A percentile compares a stretch with the other conserved stretches of the same genome.
Conservation (phyloP, 2,113 vertebrate species). For the Brachypodius melanocephalos region DNA sequence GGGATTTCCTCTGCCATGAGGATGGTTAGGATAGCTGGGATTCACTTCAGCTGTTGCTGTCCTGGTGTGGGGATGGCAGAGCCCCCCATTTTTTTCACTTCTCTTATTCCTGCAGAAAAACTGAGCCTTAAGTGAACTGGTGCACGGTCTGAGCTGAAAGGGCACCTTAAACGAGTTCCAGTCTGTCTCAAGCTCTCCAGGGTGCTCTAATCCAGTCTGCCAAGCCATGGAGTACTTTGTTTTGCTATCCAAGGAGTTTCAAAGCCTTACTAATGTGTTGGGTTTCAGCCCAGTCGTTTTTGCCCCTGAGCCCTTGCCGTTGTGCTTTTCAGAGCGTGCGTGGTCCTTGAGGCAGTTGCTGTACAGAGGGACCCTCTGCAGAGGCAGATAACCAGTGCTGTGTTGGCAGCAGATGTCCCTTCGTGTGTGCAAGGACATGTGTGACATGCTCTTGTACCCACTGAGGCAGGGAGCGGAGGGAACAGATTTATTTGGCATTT, state of each 20-base stretch:
- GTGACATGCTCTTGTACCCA: not conserved
- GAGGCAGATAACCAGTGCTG: not conserved
- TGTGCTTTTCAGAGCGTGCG: fast-evolving
- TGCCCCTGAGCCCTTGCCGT: not conserved
- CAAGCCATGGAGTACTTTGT: not conserved
- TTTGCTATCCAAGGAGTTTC: not conserved
- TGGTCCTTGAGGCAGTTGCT: not conserved
- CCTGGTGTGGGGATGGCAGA: not conserved
- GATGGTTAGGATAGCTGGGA: not conserved
- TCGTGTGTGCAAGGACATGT: not conserved
- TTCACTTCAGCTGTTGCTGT: not conserved
- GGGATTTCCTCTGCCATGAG: not conserved
- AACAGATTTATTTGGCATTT: not conserved
- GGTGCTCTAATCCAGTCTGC: constrained; percentile 5
- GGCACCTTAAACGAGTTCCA: constrained; percentile 3
- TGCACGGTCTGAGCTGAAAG: not conserved
- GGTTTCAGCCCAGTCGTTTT: not conserved
- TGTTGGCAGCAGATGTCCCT: not conserved
- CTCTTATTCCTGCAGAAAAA: not conserved
- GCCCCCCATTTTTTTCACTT: not conserved
- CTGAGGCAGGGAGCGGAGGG: not conserved
- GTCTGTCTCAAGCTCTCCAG: not conserved
- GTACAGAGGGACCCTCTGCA: not conserved
- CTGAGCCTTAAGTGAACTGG: not conserved
- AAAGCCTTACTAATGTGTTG: not conserved